Evolutionary conservation across 2,888 invertebrate species (phyloP).

Genomic region (Augochlorella aurata): DNA sequence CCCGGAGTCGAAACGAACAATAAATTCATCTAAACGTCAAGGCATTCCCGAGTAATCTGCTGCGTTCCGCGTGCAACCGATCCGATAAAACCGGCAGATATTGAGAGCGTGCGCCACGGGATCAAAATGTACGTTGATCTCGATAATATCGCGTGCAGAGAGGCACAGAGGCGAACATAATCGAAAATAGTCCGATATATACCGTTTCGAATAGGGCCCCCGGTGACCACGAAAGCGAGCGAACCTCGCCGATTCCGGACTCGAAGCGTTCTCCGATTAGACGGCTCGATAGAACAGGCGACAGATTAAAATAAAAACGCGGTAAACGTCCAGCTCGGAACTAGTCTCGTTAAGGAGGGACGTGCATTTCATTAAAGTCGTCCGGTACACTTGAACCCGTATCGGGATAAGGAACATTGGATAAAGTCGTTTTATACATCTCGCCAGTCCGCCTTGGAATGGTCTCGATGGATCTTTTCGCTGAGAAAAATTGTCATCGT

Average conservation of each 20-base stretch:
- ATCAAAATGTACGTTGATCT: slow-evolving; percentile 32
- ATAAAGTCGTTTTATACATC: slow-evolving; percentile 40
- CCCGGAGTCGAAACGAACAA: slow-evolving; percentile 11
- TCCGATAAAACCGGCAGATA: slow-evolving; percentile 24
- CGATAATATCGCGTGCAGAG: slow-evolving; percentile 19
- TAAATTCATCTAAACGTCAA: slow-evolving; percentile 33
- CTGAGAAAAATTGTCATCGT: slow-evolving; percentile 34
- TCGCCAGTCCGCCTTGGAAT: background rate
- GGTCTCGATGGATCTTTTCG: slow-evolving; percentile 12
- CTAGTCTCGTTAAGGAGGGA: slow-evolving; percentile 37
- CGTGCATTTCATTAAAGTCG: slow-evolving; percentile 49
- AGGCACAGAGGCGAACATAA: slow-evolving; percentile 12
- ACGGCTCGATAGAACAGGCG: slow-evolving; percentile 27
- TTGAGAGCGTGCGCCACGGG: background rate
- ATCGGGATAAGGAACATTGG: slow-evolving; percentile 29
- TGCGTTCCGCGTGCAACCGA: background rate
- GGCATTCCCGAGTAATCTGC: slow-evolving; percentile 12
- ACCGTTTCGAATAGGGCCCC: slow-evolving; percentile 10
- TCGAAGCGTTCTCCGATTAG: slow-evolving; percentile 31
- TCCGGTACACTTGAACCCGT: slow-evolving; percentile 11
- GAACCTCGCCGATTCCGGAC: slow-evolving; percentile 10
- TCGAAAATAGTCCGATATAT: slow-evolving; percentile 17
- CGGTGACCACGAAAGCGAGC: slow-evolving; percentile 15
- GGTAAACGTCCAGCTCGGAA: slow-evolving; percentile 33
- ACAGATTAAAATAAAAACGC: slow-evolving; percentile 46